Base-by-base conservation (phyloP, 2,797 vertebrate species). In the Tokudaia muenninki region DNA sequence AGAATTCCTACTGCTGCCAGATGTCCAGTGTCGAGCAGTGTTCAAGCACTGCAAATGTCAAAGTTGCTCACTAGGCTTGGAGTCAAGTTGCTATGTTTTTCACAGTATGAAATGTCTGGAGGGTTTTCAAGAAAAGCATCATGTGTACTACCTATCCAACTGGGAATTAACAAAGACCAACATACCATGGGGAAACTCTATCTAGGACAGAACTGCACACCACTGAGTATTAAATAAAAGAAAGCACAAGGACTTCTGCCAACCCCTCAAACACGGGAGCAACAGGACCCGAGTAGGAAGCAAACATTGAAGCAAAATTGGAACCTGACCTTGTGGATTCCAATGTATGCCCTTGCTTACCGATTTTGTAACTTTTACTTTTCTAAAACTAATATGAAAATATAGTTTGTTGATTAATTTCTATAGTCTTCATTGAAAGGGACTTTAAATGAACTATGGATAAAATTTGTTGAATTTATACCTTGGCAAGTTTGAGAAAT, bases 111-210 rank as follows among this genome's bases (percentile, higher is more conserved):
- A 96, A 89, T 75, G 31, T 84, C 83, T 93, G 17, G 41, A 93
- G 50, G 3, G 29, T 96, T 97, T 94, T 67, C 55, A 84, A 92
- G 65, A 84, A 83, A 95, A 88, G n/a, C 92, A 4, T 78, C 75
- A 87, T 87, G 47, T 95, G 37, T 87, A 67, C 47, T 90, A 67
- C 84, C 83, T 95, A 92, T 86, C 81, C 84, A 95, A 83, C 72
- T 72, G 87, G 34, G 84, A 97, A 80, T 93, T 97, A 92, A 95
- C 84, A 96, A 92, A 96, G 41, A 86, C 52, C 78, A 97, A 75
- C n/a, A 83, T 81, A 29, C 34, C 34, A 65, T 52, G 37, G 34
- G 44, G 92, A 94, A 97, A 79, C 6, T 67, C 7, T 75, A 17
- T 77, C 55, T 72, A 70, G 94, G 47, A 94, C 19, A 96, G 94